Percentiles rank a stretch among this genome's conserved stretches.
These are phyloP conservation scores for Tribolium freemani DNA, from an alignment of 2,888 invertebrate species.

Conservation along the genomic window DNA sequence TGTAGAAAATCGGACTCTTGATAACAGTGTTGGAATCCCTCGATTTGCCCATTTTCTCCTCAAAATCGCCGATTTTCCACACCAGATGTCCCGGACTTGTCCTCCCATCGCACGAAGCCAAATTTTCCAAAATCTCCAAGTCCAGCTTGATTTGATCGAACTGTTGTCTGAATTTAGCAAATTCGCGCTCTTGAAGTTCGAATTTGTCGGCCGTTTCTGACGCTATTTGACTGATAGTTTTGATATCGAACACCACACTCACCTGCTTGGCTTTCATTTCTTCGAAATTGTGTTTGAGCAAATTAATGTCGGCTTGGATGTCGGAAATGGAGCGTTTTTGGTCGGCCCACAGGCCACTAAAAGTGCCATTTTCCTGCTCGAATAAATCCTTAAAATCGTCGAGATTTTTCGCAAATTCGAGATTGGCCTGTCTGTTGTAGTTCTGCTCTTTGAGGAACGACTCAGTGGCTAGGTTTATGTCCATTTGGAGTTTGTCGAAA, in stretches of 20 bases:
- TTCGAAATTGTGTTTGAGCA: constrained; percentile 57
- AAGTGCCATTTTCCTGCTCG: constrained; percentile 63
- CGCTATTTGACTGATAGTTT: constrained; percentile 69
- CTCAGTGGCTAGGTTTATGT: constrained; percentile 56
- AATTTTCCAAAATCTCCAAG: constrained; percentile 68
- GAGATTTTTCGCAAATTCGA: constrained; percentile 52
- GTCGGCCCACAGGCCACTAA: constrained; percentile 65
- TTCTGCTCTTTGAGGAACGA: constrained; percentile 60
- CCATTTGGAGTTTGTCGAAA: constrained; percentile 57
- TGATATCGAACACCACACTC: constrained; percentile 69
- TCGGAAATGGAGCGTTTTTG: constrained; percentile 61
- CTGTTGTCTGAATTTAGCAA: constrained; percentile 64
- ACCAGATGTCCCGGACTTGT: constrained; percentile 68
- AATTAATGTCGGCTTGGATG: constrained; percentile 53
- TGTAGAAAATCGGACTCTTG: constrained; percentile 78
- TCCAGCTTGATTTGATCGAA: constrained; percentile 69
- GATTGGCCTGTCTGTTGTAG: constrained; percentile 54
- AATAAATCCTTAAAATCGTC: constrained; percentile 63
- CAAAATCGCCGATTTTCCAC: constrained; percentile 80
- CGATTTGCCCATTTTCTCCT: constrained; percentile 76
- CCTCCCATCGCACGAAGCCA: constrained; percentile 10
- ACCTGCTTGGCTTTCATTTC: constrained; percentile 69
- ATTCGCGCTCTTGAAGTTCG: constrained; percentile 68
- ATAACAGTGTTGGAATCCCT: constrained; percentile 76
- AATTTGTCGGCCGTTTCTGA: constrained; percentile 71